Base-by-base conservation (phyloP, 1,140 invertebrate genomes). In the Spodoptera frugiperda region DNA sequence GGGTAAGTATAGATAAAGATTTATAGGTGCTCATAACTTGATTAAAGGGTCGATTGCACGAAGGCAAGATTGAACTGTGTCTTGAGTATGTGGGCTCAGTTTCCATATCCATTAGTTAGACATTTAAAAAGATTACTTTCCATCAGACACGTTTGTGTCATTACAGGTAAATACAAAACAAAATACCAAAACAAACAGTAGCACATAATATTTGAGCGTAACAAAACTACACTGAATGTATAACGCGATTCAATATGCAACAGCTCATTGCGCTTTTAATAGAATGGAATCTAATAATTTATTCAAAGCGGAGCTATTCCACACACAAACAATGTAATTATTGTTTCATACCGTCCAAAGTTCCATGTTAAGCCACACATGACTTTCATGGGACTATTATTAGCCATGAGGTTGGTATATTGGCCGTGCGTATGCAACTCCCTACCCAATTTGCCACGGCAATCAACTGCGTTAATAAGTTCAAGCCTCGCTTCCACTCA, bases 401-500 rank as follows among this genome's bases (percentile, higher is more conserved):
- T 61, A 79, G 49, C 61, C 61, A 68, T 79, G 39, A 48, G 12
- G 55, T 9, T 3, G 14, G 11, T 19, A 48, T 21, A 48, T 48
- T 12, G 63, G 79, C 76, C 68, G 78, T 78, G 78, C 70, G 79
- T 82, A 84, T 76, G 74, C 78, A 80, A 78, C 82, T 87, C 82
- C 83, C 82, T 80, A 82, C 83, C 82, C 84, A 89, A 89, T 89
- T 86, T 86, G 82, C 82, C 80, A 83, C 84, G 82, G 83, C 81
- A 90, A 90, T 90, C 85, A 90, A 84, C 78, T 84, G 84, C 81
- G 80, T 85, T 90, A 90, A 88, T 89, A 88, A 73, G 71, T 73
- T 73, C 44, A 59, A 84, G 82, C 82, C 79, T 82, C 79, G 72
- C 79, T 73, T 77, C 75, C 75, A 78, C 57, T 86, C 84, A 82